A percentile compares a stretch with the other conserved stretches of the same genome.
Evolutionary conservation across 2,113 vertebrate genomes (phyloP).

Genomic region (Terrapene triunguis): DNA sequence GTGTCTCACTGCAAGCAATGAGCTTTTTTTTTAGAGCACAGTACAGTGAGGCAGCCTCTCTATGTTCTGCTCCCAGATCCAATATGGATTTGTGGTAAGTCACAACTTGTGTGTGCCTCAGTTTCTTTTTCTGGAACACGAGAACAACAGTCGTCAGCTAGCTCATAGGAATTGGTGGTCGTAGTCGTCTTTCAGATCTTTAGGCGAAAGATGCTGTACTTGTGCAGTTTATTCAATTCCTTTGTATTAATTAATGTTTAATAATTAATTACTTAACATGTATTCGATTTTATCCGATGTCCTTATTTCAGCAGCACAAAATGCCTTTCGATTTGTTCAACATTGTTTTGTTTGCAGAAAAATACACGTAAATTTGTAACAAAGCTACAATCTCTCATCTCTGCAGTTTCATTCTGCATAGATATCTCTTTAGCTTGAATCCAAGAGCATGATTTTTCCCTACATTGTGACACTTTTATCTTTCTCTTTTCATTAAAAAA

Average conservation of each 20-base stretch:
- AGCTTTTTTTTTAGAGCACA: background rate
- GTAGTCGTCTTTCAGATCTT: background rate
- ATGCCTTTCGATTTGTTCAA: background rate
- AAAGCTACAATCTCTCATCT: background rate
- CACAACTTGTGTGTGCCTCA: background rate
- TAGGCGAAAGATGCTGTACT: background rate
- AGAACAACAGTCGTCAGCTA: background rate
- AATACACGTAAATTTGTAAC: background rate
- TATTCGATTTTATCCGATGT: background rate
- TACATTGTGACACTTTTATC: background rate
- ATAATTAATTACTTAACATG: background rate
- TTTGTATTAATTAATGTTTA: background rate
- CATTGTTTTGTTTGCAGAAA: background rate
- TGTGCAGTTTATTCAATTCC: background rate
- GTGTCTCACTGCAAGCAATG: background rate
- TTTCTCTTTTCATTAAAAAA: slow-evolving; percentile 2
- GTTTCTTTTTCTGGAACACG: background rate
- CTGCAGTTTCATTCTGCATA: background rate
- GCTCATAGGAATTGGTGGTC: background rate
- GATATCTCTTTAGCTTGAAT: background rate
- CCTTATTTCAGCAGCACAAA: background rate
- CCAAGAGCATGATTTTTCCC: background rate
- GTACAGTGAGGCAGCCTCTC: background rate
- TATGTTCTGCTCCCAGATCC: background rate
- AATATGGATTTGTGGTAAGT: background rate